phyloP scores from a whole-genome alignment of 2,113 vertebrate species.

The Nycticebus coucang region DNA sequence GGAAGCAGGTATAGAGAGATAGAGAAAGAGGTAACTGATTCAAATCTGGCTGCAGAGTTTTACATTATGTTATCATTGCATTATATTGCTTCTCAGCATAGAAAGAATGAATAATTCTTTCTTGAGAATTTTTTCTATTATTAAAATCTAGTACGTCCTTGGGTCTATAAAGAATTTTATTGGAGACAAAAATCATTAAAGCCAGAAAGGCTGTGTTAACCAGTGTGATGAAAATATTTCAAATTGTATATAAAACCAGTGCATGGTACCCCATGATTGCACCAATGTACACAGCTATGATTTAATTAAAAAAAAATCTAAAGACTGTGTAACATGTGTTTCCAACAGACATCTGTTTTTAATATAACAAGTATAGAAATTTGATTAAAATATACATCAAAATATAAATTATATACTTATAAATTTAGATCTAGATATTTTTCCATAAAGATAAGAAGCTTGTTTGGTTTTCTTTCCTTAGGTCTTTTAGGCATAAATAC shows the following conservation, averaged over 20 bases:
- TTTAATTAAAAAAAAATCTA: background rate
- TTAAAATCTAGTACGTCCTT: background rate
- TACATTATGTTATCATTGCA: background rate
- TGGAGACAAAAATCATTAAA: background rate
- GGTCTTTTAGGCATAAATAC: background rate
- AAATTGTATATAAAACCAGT: too few species aligned
- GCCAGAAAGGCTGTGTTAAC: too few species aligned
- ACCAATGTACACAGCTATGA: too few species aligned
- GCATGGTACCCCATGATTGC: too few species aligned
- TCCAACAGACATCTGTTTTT: background rate
- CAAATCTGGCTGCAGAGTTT: background rate
- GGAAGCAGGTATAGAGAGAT: background rate
- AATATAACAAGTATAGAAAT: constrained; percentile 6
- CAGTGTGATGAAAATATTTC: too few species aligned
- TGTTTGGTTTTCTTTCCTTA: background rate
- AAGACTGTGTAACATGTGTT: background rate
- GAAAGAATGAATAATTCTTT: background rate
- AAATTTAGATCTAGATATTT: constrained; percentile 34
- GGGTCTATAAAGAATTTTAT: background rate
- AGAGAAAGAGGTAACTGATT: constrained; percentile 2
- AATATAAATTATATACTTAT: background rate
- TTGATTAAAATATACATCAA: background rate
- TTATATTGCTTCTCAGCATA: background rate
- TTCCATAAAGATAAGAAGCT: constrained; percentile 42
- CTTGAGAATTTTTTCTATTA: background rate